Evolutionary conservation across 1,140 invertebrate species (phyloP), one percentile per base, ranked within the genome.

Genomic region (Periplaneta americana): DNA sequence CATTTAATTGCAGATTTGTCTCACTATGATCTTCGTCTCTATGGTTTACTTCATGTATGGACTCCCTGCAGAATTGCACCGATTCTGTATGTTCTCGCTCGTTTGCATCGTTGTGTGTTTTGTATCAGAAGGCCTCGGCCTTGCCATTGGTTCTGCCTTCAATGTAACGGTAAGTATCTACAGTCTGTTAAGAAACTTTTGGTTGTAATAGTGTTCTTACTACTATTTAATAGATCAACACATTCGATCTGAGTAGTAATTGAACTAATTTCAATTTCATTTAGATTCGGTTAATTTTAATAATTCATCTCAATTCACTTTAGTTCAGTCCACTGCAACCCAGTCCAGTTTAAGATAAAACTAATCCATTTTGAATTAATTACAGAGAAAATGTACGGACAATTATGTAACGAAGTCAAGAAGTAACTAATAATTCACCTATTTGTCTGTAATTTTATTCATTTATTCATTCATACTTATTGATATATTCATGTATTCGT

Each of bases 41-140:
- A 87, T 92, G 0, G 90, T 91, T 1, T 93, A 92, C 84, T 90
- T 90, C 84, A 90, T 92, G 90, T 88, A 89, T 22, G 92, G 92
- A 0, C 85, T 93, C 74, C 92, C 92, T 0, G 88, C 88, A 4
- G 86, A 89, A 78, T 35, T 88, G 18, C 82, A 85, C 74, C 88
- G 92, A 82, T 93, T 92, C 83, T 83, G 88, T 1, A 93, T 93
- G 90, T 94, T 96, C 83, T 92, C 92, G 66, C 85, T 89, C 0
- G 91, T 93, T 33, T 93, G 94, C 74, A 88, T 95, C 34, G 80
- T 95, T 32, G 92, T 93, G 1, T 91, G 92, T 8, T 87, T 96
- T 1, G 94, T 94, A 57, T 94, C 94, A 0, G 95, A 96, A 86
- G 94, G 93, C 82, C 91, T 95, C 86, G 95, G 92, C 5, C 87